Conservation (phyloP, 1,140 invertebrate genomes). For the Drosophila virilis region DNA sequence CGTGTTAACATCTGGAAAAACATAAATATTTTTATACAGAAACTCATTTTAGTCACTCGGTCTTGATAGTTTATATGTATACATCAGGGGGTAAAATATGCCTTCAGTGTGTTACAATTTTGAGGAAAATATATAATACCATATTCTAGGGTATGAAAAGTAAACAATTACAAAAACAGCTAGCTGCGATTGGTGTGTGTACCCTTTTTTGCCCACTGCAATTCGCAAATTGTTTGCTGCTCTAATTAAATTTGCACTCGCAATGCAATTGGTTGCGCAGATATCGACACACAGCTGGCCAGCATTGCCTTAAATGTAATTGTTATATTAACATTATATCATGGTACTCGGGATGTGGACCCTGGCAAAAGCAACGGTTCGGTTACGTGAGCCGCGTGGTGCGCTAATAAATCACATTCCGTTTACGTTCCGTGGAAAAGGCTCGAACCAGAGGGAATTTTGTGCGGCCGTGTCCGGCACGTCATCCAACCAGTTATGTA, state of each 20-base stretch:
- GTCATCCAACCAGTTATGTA: constrained; percentile 51
- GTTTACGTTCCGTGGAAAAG: constrained; percentile 50
- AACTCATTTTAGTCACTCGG: no score
- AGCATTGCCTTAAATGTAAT: constrained; percentile 54
- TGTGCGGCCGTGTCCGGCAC: constrained; percentile 31
- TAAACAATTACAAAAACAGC: constrained; percentile 21
- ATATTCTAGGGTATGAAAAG: background rate
- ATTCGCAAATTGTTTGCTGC: constrained; percentile 46
- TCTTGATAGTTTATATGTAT: no score
- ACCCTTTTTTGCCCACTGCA: constrained; percentile 7
- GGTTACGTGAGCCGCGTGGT: constrained; percentile 63
- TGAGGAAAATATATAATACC: no score
- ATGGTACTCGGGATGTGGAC: constrained; percentile 17
- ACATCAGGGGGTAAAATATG: no score
- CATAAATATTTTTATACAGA: no score
- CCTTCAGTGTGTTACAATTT: no score
- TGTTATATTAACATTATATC: constrained; percentile 72
- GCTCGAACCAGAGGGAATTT: constrained; percentile 19
- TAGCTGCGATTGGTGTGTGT: background rate
- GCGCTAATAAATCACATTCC: constrained; percentile 69
- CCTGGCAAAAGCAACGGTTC: constrained; percentile 31
- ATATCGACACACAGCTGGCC: background rate
- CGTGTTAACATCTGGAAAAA: no score
- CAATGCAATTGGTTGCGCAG: constrained; percentile 12
- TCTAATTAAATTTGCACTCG: constrained; percentile 66